Conservation (phyloP, 2,888 invertebrate species). For the Prosapia bicincta region DNA sequence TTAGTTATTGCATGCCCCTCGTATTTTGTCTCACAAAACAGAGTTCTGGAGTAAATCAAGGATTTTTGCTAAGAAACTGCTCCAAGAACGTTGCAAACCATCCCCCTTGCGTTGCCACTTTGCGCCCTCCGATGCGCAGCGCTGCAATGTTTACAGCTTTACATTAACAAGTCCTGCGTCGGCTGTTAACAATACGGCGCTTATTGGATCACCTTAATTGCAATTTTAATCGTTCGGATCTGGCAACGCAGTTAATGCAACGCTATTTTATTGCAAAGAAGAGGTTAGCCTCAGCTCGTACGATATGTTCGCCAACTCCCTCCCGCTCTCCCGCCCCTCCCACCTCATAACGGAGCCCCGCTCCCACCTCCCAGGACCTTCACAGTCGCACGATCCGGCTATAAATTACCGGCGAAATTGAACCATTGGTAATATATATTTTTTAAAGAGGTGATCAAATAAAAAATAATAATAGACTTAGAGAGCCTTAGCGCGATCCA, state of each 20-base stretch:
- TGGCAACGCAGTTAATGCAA: neutral
- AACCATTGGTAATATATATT: slow-evolving; percentile 30
- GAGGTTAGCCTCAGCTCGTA: neutral
- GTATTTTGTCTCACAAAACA: too few relatives aligned
- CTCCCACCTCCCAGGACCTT: neutral
- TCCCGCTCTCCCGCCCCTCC: neutral
- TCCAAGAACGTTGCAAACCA: too few relatives aligned
- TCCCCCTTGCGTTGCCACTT: too few relatives aligned
- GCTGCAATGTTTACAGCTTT: too few relatives aligned
- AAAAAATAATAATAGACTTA: slow-evolving; percentile 29
- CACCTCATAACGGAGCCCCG: neutral
- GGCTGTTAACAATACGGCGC: neutral
- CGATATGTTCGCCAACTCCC: neutral
- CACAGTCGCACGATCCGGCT: slow-evolving; percentile 23
- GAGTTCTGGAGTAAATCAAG: too few relatives aligned
- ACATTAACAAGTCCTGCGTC: neutral
- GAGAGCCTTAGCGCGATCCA: slow-evolving; percentile 4
- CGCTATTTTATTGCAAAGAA: neutral
- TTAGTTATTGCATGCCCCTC: too few relatives aligned
- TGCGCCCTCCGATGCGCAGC: too few relatives aligned
- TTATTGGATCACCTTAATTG: neutral
- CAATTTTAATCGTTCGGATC: neutral
- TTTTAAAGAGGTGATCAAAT: slow-evolving; percentile 31
- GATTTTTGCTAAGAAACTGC: too few relatives aligned
- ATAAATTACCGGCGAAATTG: slow-evolving; percentile 30